phyloP scores from a whole-genome alignment of 2,888 invertebrate species.

The Ichneumoninae sp. region DNA sequence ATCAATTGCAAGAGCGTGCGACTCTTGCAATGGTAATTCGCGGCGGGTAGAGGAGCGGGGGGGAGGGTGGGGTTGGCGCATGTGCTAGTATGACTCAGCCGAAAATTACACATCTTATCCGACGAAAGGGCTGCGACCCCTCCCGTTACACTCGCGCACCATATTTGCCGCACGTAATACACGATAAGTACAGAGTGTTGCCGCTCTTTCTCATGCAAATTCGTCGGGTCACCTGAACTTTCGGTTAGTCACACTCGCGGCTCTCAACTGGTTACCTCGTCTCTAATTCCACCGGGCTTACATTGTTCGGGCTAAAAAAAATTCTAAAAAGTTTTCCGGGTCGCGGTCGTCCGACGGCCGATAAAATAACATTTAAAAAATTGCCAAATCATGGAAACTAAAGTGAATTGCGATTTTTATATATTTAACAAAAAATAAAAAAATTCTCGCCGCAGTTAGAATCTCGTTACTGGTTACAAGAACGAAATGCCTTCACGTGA shows the following conservation, averaged over 20 bases:
- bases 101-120: constrained; percentile 72
- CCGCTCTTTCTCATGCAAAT: constrained; percentile 73
- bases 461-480: constrained; percentile 15
- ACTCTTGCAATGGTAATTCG: constrained; percentile 57
- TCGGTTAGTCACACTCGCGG: constrained; percentile 72
- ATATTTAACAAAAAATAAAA: neutral
- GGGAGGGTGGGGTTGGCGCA: constrained; percentile 16
- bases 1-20: constrained; percentile 57
- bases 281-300: neutral
- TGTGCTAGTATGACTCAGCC: constrained; percentile 72
- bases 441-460: neutral
- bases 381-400: neutral
- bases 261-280: constrained; percentile 43
- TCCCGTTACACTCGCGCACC: constrained; percentile 61
- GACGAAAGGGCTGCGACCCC: constrained; percentile 70
- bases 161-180: neutral
- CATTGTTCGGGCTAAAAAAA: neutral
- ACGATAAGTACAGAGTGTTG: constrained; percentile 44
- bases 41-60: neutral
- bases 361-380: neutral
- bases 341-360: neutral
- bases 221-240: constrained; percentile 69
- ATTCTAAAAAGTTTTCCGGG: neutral
- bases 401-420: constrained; percentile 18
- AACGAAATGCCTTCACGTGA: constrained; percentile 1